Percentiles rank a stretch among this genome's conserved stretches.
Evolutionary conservation across 2,888 invertebrate species (phyloP).

Genomic region (Drosophila melanocephala): DNA sequence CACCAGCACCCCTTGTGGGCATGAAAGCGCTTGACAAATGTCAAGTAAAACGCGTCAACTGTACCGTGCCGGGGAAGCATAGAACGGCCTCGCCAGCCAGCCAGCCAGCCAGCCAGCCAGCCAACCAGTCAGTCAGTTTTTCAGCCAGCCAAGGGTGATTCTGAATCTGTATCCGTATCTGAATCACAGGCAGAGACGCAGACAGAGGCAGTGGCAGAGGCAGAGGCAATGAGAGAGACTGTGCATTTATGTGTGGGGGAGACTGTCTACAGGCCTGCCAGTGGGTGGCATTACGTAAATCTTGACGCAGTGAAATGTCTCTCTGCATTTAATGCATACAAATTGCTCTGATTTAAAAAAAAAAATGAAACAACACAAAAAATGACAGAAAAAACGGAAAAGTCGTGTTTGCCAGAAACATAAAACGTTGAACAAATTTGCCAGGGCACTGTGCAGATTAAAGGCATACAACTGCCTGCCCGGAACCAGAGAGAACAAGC

Average conservation of each 20-base stretch:
- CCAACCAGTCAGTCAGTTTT: slow-evolving; percentile 10
- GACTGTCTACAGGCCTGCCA: slow-evolving; percentile 16
- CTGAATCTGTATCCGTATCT: slow-evolving; percentile 33
- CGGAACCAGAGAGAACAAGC: slow-evolving; percentile 18
- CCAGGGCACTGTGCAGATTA: slow-evolving; percentile 56
- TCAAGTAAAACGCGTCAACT: slow-evolving; percentile 73
- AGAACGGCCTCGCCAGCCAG: slow-evolving; percentile 54
- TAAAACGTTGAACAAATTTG: slow-evolving; percentile 60
- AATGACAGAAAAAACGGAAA: not conserved
- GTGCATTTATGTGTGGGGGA: not conserved
- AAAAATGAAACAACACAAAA: not conserved
- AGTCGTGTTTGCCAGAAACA: slow-evolving; percentile 9
- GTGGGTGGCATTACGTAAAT: slow-evolving; percentile 70
- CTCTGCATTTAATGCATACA: slow-evolving; percentile 80
- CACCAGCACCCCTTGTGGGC: slow-evolving; percentile 21
- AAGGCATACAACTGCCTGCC: slow-evolving; percentile 37
- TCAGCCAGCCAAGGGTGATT: slow-evolving; percentile 51
- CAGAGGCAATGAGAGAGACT: not conserved
- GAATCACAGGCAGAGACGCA: slow-evolving; percentile 3
- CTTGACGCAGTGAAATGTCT: slow-evolving; percentile 63
- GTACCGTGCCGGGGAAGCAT: slow-evolving; percentile 49
- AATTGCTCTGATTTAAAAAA: slow-evolving; percentile 71
- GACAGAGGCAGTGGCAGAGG: slow-evolving; percentile 2
- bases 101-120: slow-evolving; percentile 4
- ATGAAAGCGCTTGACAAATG: slow-evolving; percentile 66